Base-by-base conservation (phyloP, 1,140 invertebrate genomes). In the Drosophila melanica region DNA sequence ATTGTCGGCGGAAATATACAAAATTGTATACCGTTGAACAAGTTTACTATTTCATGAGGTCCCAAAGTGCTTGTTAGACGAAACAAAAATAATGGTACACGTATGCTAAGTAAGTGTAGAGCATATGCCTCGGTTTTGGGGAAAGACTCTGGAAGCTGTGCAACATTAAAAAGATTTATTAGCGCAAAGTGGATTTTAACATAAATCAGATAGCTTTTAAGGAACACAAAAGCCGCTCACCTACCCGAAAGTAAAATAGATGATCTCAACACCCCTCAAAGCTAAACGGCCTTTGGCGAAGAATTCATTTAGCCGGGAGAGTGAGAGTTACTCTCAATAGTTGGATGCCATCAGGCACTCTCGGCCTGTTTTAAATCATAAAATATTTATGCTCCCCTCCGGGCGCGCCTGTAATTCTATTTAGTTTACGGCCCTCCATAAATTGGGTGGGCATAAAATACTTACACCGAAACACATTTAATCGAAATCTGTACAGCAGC, bases 371-470 rank as follows among this genome's bases (percentile, higher is more conserved):
- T 78, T 78, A 76, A 78, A 74, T 72, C 76, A 78, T 78, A 78
- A 78, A 78, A 78, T 78, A 78, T 78, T 78, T 78, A 76, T 63
- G 55, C 44, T 53, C 35, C 20, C 42, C 53, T 45, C 10, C 9
- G 45, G 10, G 42, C 53, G 50, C 57, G 68, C 48, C 55, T 53
- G 76, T 67, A 78, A 58, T 76, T 72, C 73, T 76, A 70, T 60
- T 71, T 71, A 67, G 67, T 76, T 78, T 76, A 78, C 67, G 76
- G 67, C 57, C 47, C 59, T 75, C 71, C 76, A 58, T 78, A 78
- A 78, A 78, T 78, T 78, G 76, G 57, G 66, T 65, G 75, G 66
- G 42, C 75, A 77, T 77, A 77, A 77, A 77, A 67, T 69, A 66
- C 62, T 62, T 59, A 78, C 73, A 78, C 45, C 67, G 47, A 66